These are phyloP conservation scores for Lipophrys pholis DNA, from an alignment of 2,113 vertebrate species.

Conservation along the genomic window DNA sequence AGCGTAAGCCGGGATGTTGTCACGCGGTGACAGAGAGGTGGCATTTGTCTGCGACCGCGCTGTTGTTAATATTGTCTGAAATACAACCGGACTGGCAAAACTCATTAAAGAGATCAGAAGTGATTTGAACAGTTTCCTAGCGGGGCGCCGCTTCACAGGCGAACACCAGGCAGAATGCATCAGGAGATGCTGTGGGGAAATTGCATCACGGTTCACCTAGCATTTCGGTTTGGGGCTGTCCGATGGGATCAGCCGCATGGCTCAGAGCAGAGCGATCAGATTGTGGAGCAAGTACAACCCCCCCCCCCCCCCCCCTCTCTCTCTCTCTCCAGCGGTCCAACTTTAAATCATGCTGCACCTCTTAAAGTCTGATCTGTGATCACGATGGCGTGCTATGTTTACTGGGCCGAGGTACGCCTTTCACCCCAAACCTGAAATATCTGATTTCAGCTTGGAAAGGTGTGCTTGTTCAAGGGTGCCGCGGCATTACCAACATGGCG, in stretches of 20 bases:
- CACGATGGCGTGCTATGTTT: conserved; percentile 55
- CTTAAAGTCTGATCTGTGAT: conserved; percentile 42
- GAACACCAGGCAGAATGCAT: conserved; percentile 39
- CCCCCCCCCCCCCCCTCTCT: conserved; percentile 2
- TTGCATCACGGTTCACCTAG: conserved; percentile 66
- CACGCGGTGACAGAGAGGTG: conserved; percentile 39
- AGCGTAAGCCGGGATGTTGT: conserved; percentile 18
- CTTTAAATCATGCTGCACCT: conserved; percentile 50
- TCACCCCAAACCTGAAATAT: conserved; percentile 56
- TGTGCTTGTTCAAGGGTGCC: conserved; percentile 8
- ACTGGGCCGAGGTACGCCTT: conserved; percentile 26
- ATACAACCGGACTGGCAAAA: conserved; percentile 62
- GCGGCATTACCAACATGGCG: conserved; percentile 49
- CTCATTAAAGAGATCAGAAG: conserved; percentile 60
- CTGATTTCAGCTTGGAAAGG: conserved; percentile 42
- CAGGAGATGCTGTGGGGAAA: conserved; percentile 59
- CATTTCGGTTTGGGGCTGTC: conserved; percentile 63
- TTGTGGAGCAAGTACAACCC: conserved; percentile 12
- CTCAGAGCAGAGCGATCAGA: conserved; percentile 55
- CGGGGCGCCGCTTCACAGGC: conserved; percentile 52
- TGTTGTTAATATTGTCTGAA: conserved; percentile 53
- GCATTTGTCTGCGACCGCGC: conserved; percentile 45
- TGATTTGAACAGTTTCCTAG: conserved; percentile 66
- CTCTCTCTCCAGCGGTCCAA: conserved; percentile 31
- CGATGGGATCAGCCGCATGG: conserved; percentile 60